A percentile compares a stretch with the other conserved stretches of the same genome.
These are phyloP conservation scores for Drosophila mimica DNA, from an alignment of 2,888 invertebrate species.

Conservation along the genomic window DNA sequence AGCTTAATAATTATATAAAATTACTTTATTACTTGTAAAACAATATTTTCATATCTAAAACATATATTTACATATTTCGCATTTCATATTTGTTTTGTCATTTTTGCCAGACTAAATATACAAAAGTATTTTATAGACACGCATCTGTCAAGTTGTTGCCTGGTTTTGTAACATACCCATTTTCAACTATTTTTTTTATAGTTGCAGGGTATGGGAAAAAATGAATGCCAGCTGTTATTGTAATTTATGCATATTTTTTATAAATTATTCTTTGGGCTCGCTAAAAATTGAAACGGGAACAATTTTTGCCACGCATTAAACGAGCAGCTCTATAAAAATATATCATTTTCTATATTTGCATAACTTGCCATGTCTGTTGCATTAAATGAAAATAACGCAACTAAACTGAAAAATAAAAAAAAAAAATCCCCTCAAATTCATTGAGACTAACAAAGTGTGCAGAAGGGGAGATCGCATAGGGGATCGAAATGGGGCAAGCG, in stretches of 20 bases:
- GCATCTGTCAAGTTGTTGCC: not conserved
- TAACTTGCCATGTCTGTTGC: slow-evolving; percentile 32
- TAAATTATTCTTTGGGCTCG: slow-evolving; percentile 46
- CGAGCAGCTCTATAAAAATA: slow-evolving; percentile 54
- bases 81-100: too few relatives aligned
- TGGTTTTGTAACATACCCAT: slow-evolving; percentile 3
- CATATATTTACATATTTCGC: not conserved
- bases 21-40: not conserved
- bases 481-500: not conserved
- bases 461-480: not conserved
- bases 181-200: slow-evolving; percentile 3
- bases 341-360: slow-evolving; percentile 44
- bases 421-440: slow-evolving; percentile 36
- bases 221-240: slow-evolving; percentile 62
- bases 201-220: slow-evolving; percentile 25
- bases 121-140: not conserved
- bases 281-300: slow-evolving; percentile 60
- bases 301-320: slow-evolving; percentile 58
- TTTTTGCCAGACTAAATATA: not conserved
- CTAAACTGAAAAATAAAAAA: slow-evolving; percentile 28
- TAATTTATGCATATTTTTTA: slow-evolving; percentile 72
- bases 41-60: not conserved
- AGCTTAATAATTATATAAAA: not conserved
- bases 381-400: slow-evolving; percentile 40
- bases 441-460: slow-evolving; percentile 8